Base-by-base conservation (phyloP, 2,888 invertebrate species). In the Gymnosoma rotundatum region DNA sequence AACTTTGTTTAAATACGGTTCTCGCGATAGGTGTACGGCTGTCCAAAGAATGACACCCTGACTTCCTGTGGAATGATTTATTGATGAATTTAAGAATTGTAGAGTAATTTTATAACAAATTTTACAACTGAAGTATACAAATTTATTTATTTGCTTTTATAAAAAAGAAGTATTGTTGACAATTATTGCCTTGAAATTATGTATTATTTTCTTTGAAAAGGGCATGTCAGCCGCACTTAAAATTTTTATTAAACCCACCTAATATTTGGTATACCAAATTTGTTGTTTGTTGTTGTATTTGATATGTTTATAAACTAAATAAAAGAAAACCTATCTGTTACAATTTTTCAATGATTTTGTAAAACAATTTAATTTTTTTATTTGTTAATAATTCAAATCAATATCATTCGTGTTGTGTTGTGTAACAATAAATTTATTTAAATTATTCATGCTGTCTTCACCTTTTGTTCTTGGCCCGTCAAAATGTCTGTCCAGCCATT, bases 361-460 rank as follows among this genome's bases (percentile, higher is more conserved):
- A 42, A 70, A 79, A 72, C 50, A 72, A 64, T 64, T 80, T 61
- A 9, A 80, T 74, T 80, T 74, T 74, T 32, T 32, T 74, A 54
- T 81, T 58, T 69, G 70, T 79, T 79, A 73, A 60, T 73, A 7
- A 60, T 73, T 21, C 66, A 20, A 66, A 21, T 66, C 79, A 60
- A 73, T 79, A 66, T 25, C 21, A 52, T 52, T 18, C 32, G 32
- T 32, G 32, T 8, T 32, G 7, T 32, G 6, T 32, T 64, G 61
- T 58, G 50, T 36, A 9, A 16, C 32, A 6, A 32, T 32, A 52
- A 79, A 73, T 66, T 66, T 67, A 66, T 58, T 60, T 5, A 56
- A 63, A 75, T 75, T 76, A 66, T 75, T 82, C 75, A 82, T 72
- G 74, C 56, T 80, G 58, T 74, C 60, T 80, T 74, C 67, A 74